These are phyloP conservation scores for Poeciliopsis infans DNA, from an alignment of 2,797 vertebrate species.

Conservation along the genomic window DNA sequence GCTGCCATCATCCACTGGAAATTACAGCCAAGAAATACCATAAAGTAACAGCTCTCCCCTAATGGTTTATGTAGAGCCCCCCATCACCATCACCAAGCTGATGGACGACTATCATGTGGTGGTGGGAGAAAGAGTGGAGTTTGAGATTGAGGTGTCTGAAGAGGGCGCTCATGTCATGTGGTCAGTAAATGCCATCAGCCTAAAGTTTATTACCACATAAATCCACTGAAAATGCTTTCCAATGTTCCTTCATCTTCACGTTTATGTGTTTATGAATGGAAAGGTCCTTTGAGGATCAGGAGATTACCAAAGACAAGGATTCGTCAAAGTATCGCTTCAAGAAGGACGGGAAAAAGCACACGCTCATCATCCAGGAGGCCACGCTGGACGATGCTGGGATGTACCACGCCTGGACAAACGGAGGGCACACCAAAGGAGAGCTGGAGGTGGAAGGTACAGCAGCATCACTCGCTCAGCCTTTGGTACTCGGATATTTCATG, in stretches of 20 bases:
- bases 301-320: constrained; percentile 83
- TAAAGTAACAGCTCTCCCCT: not conserved
- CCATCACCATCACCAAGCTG: constrained; percentile 84
- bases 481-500: not conserved
- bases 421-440: constrained; percentile 91
- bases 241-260: not conserved
- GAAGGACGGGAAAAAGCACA: constrained; percentile 89
- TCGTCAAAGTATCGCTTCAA: constrained; percentile 86
- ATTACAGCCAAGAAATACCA: not conserved
- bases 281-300: constrained; percentile 88
- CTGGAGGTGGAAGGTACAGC: constrained; percentile 90
- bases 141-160: constrained; percentile 91
- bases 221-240: not conserved
- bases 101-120: constrained; percentile 93
- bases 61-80: constrained; percentile 81
- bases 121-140: constrained; percentile 90
- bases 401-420: constrained; percentile 89
- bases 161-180: constrained; percentile 93
- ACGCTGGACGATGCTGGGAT: constrained; percentile 84
- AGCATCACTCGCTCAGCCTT: not conserved
- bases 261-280: constrained; percentile 8
- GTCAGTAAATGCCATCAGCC: constrained; percentile 70
- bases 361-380: constrained; percentile 87
- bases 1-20: not conserved
- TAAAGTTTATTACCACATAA: not conserved